Conservation (phyloP, 1,140 invertebrate genomes). For the Drosophila busckii region DNA sequence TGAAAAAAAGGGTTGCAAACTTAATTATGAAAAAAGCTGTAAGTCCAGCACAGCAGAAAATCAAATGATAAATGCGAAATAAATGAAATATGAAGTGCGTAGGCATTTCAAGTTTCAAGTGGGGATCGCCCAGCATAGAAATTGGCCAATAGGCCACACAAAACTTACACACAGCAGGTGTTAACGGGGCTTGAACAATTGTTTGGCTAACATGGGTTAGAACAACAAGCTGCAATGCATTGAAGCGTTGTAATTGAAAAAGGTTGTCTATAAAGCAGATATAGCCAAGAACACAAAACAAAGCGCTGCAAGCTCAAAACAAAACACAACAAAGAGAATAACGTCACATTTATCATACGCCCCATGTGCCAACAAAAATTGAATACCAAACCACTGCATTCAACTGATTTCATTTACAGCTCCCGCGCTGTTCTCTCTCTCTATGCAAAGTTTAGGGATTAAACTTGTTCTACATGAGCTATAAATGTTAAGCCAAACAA, state of each 20-base stretch:
- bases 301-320: conserved; percentile 13
- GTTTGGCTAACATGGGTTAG: conserved; percentile 12
- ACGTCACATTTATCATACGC: conserved; percentile 68
- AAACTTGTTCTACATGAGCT: conserved; percentile 35
- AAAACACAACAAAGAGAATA: conserved; percentile 50
- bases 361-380: conserved; percentile 37
- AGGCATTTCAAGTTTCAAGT: conserved; percentile 47
- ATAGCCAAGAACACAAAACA: conserved; percentile 35
- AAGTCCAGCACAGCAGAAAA: conserved; percentile 53
- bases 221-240: too few species aligned
- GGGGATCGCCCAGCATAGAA: conserved; percentile 33
- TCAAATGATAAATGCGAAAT: conserved; percentile 39
- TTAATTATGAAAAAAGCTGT: conserved; percentile 62
- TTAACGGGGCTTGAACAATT: conserved; percentile 35
- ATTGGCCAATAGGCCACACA: conserved; percentile 42
- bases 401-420: conserved; percentile 38
- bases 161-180: conserved; percentile 38
- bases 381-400: conserved; percentile 5
- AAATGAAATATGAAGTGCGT: conserved; percentile 19
- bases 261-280: conserved; percentile 31
- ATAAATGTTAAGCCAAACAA: too few species aligned
- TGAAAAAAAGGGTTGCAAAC: conserved; percentile 56
- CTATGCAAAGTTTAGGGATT: conserved; percentile 7
- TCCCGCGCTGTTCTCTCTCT: conserved; percentile 2
- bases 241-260: conserved; percentile 72